Base-by-base conservation (phyloP, 2,888 invertebrate species). In the Cremastinae sp. region DNA sequence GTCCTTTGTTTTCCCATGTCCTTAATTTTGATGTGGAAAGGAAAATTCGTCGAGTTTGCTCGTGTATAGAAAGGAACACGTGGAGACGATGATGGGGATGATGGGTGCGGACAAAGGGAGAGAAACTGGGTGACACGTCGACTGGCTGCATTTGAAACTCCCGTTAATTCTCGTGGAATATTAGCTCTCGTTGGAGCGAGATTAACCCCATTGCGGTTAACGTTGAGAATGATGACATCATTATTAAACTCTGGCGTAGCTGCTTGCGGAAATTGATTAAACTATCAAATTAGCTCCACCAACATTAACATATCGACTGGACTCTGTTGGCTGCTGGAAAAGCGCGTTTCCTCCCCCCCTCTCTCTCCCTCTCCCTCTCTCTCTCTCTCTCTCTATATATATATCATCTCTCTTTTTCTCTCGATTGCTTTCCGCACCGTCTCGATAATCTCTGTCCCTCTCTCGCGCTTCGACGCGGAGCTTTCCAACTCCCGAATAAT, bases 211-310 rank as follows among this genome's bases (percentile, higher is more conserved):
- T 87, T 89, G 88, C 88, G 86, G 64, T 62, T 65, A 80, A 84
- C 84, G 87, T 87, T 88, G 89, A 87, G 87, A 89, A 88, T 88
- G 88, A 89, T 89, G 89, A 89, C 89, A 86, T 89, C 87, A 86
- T 88, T 84, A 89, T 89, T 89, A 88, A 89, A 89, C 88, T n/a
- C n/a, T 88, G 86, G 87, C 86, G 87, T 87, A 61, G 74, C 86
- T 86, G 86, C 83, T 86, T 84, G 82, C 86, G 89, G 87, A 89
- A 89, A 89, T 89, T 89, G 88, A 89, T 89, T 89, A 89, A 89
- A 89, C 89, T 89, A 89, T 89, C 88, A 89, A 87, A 89, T 89
- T 89, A 89, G 89, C 88, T 88, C 81, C 84, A 85, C 88, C 86
- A 89, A 89, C 89, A 88, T 88, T 85, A 86, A 86, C 85, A 84